Conservation (phyloP, 1,140 invertebrate species). For the Heterodera schachtii region DNA sequence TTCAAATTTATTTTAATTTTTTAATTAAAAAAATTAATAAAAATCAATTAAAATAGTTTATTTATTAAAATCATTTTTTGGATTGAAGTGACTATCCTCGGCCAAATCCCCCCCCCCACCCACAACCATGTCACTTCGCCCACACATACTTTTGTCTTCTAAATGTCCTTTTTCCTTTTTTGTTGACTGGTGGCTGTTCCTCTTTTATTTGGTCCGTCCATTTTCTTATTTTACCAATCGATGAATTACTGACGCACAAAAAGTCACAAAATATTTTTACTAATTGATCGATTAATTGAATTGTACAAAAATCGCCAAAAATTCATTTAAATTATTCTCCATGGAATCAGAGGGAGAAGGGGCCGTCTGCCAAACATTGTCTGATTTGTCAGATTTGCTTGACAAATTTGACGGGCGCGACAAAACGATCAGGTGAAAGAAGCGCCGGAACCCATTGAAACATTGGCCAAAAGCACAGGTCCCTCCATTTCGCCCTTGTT, state of each 20-base stretch:
- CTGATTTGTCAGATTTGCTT: neutral
- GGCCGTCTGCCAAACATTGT: neutral
- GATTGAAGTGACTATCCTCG: too few relatives aligned
- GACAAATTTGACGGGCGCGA: conserved; percentile 15
- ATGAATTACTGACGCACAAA: neutral
- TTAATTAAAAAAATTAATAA: too few relatives aligned
- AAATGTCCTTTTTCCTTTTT: neutral
- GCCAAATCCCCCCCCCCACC: too few relatives aligned
- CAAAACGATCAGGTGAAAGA: conserved; percentile 28
- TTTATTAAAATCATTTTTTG: too few relatives aligned
- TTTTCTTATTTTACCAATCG: neutral
- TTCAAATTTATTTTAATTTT: too few relatives aligned
- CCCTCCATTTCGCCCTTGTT: conserved; percentile 6
- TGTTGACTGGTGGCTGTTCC: neutral
- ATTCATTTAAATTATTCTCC: neutral
- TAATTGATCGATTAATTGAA: neutral
- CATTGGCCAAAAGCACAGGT: conserved; percentile 11
- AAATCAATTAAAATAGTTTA: too few relatives aligned
- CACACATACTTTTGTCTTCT: too few relatives aligned
- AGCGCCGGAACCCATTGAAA: neutral
- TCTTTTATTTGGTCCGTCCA: neutral
- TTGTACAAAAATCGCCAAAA: neutral
- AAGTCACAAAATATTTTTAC: neutral
- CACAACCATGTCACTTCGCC: too few relatives aligned
- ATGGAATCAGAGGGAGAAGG: neutral